Conservation (phyloP, 2,113 vertebrate genomes). For the Istiophorus platypterus region DNA sequence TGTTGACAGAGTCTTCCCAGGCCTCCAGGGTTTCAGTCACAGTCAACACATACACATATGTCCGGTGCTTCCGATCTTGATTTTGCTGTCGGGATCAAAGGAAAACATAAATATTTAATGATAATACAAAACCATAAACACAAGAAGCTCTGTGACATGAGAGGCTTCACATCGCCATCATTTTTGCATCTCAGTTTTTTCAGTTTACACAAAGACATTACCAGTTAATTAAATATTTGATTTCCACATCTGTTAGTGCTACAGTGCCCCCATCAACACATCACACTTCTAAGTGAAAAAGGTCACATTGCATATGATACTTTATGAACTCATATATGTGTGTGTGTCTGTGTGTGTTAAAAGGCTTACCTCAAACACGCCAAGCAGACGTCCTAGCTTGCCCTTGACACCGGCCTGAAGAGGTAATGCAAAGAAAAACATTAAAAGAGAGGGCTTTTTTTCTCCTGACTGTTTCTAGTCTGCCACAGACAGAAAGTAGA, state of each 20-base stretch:
- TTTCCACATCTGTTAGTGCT: background rate
- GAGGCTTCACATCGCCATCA: background rate
- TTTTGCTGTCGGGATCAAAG: conserved; percentile 85
- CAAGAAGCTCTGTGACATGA: background rate
- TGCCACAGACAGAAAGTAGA: background rate
- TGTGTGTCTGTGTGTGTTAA: background rate
- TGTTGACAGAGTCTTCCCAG: conserved; percentile 98
- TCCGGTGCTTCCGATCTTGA: conserved; percentile 96
- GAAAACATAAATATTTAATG: conserved; percentile 1
- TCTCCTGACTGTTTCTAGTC: background rate
- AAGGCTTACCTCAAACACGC: conserved; percentile 94
- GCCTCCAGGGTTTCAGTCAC: conserved; percentile 97
- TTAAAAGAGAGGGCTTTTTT: background rate
- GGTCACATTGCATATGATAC: background rate
- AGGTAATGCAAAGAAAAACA: conserved; percentile 25
- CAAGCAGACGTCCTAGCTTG: conserved; percentile 95
- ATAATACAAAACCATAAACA: background rate
- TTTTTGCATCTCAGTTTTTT: background rate
- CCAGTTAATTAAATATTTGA: background rate
- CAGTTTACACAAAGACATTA: background rate
- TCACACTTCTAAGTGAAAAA: background rate
- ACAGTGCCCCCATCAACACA: background rate
- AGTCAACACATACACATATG: conserved; percentile 95
- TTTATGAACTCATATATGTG: background rate
- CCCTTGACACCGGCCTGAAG: conserved; percentile 97